A percentile compares a stretch with the other conserved stretches of the same genome.
phyloP scores from a whole-genome alignment of 2,797 vertebrate genomes.

The Xiphophorus birchmanni region DNA sequence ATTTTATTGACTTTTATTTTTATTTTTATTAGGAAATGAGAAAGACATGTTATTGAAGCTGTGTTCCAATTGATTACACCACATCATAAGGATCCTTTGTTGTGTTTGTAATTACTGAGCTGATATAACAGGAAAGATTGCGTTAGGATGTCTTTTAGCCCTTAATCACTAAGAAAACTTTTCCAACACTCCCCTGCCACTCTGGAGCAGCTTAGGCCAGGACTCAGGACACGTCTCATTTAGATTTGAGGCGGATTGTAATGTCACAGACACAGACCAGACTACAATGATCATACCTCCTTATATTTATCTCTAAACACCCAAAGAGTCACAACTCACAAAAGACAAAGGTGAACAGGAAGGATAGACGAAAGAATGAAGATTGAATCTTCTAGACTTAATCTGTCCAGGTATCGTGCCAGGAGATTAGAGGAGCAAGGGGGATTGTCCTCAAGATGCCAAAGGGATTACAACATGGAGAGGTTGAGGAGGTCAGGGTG shows the following conservation, averaged over 20 bases:
- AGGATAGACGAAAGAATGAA: constrained; percentile 21
- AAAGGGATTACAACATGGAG: constrained; percentile 63
- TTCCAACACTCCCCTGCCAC: neutral
- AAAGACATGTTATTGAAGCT: neutral
- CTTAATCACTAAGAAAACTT: neutral
- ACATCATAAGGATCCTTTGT: neutral
- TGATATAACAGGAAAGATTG: neutral
- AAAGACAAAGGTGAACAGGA: neutral
- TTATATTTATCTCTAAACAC: constrained; percentile 2
- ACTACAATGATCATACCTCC: neutral
- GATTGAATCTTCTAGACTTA: constrained; percentile 39
- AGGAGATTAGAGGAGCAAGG: constrained; percentile 66
- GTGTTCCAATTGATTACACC: neutral
- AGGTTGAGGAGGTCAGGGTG: constrained; percentile 52
- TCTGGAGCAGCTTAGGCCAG: neutral
- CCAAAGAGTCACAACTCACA: neutral
- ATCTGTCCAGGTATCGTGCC: constrained; percentile 65
- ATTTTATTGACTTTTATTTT: no score
- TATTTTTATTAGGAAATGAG: neutral
- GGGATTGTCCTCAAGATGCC: constrained; percentile 59
- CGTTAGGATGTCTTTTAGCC: neutral
- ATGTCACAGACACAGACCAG: neutral
- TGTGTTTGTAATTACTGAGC: neutral
- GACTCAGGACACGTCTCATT: neutral
- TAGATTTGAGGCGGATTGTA: neutral